Conservation (phyloP, 2,888 invertebrate genomes). For the Octonoba sinensis region DNA sequence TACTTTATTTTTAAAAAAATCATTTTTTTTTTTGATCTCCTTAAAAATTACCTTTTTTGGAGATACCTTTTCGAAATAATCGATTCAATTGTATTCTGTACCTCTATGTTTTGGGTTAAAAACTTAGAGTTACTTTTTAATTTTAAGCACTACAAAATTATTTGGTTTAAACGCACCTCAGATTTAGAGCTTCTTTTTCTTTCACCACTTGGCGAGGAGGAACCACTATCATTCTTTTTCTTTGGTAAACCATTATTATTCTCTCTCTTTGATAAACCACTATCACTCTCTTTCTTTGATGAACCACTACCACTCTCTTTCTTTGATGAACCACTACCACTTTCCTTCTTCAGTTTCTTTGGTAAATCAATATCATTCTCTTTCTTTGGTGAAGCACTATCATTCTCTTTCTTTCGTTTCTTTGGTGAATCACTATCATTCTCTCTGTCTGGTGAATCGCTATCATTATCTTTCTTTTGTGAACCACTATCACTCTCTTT, state of each 20-base stretch:
- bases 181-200: too few relatives aligned
- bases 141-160: too few relatives aligned
- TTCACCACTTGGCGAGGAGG: too few relatives aligned
- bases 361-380: background rate
- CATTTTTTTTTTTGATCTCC: too few relatives aligned
- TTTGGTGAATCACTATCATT: background rate
- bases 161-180: too few relatives aligned
- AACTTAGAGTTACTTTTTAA: too few relatives aligned
- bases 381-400: background rate
- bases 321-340: background rate
- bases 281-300: constrained; percentile 2
- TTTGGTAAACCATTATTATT: constrained; percentile 1
- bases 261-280: constrained; percentile 7
- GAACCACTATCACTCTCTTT: constrained; percentile 3
- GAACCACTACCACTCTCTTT: constrained; percentile 2
- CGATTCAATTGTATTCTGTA: too few relatives aligned
- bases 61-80: too few relatives aligned
- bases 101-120: too few relatives aligned
- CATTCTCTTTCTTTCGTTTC: background rate
- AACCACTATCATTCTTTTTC: constrained; percentile 3
- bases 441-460: background rate
- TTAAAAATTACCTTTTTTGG: too few relatives aligned
- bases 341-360: constrained; percentile 2
- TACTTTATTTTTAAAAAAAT: too few relatives aligned
- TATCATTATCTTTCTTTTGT: constrained; percentile 9